A percentile compares a stretch with the other conserved stretches of the same genome.
These are phyloP conservation scores for Xanthorhoe spadicearia DNA, from an alignment of 2,888 invertebrate genomes.

Conservation along the genomic window DNA sequence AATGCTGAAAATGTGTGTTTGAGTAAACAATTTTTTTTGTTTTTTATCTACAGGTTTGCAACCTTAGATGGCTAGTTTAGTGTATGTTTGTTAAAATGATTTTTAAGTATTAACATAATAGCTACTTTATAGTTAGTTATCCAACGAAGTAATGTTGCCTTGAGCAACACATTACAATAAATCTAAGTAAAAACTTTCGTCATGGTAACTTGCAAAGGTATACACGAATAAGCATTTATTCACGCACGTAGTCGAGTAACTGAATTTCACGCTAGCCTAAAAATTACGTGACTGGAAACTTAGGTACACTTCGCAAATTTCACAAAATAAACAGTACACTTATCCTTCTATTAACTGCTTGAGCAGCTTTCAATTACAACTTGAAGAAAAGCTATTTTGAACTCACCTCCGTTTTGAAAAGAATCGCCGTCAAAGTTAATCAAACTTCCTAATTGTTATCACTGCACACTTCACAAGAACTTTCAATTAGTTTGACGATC, in stretches of 20 bases:
- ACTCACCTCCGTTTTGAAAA: constrained; percentile 34
- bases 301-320: background rate
- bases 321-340: constrained; percentile 1
- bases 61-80: too few species aligned
- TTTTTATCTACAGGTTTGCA: too few species aligned
- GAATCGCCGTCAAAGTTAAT: constrained; percentile 26
- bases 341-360: constrained; percentile 1
- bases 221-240: too few species aligned
- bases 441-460: constrained; percentile 32
- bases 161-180: too few species aligned
- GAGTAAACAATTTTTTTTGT: background rate
- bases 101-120: too few species aligned
- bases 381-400: constrained; percentile 9
- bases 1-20: background rate
- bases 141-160: too few species aligned
- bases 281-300: background rate
- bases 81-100: too few species aligned
- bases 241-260: too few species aligned
- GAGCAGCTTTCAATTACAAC: constrained; percentile 4
- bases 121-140: too few species aligned
- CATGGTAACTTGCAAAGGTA: too few species aligned
- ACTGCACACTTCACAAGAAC: constrained; percentile 35
- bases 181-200: too few species aligned
- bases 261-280: background rate
- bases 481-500: constrained; percentile 27